A percentile compares a stretch with the other conserved stretches of the same genome.
Conservation (phyloP, 53 echinoderm and acorn worm genomes). For the Zoroaster sp. region DNA sequence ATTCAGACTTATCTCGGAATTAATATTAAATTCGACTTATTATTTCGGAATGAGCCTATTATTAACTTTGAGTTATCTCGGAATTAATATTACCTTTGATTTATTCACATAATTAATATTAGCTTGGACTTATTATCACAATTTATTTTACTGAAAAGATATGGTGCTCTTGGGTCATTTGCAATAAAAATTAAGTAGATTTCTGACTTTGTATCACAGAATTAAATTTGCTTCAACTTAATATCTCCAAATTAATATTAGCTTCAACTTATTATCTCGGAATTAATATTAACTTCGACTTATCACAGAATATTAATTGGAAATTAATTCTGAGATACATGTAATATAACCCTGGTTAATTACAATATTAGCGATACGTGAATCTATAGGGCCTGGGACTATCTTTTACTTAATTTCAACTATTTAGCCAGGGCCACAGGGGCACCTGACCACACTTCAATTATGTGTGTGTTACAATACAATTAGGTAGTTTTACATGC, state of each 20-base stretch:
- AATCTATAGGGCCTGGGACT: not conserved
- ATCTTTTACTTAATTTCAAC: slow-evolving; percentile 4
- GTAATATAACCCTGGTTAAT: not conserved
- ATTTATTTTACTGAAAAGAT: slow-evolving; percentile 9
- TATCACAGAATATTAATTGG: not conserved
- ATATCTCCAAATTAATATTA: not conserved
- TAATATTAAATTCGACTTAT: not conserved
- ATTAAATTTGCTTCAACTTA: not conserved
- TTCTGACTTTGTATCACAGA: slow-evolving; percentile 16
- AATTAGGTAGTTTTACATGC: not conserved
- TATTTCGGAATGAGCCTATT: not conserved
- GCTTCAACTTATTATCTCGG: not conserved
- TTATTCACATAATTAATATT: slow-evolving; percentile 1
- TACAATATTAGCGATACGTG: not conserved
- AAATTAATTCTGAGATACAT: not conserved
- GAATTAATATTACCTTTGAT: not conserved
- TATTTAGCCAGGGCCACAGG: not conserved
- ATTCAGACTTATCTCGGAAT: too few species aligned
- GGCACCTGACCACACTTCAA: too few species aligned
- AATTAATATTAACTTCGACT: not conserved
- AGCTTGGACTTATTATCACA: slow-evolving; percentile 1
- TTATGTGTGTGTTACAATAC: too few species aligned
- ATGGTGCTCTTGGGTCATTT: slow-evolving; percentile 23
- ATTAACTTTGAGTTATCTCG: not conserved
- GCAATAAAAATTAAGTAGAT: not conserved